These are phyloP conservation scores for Lobophora halterata DNA, from an alignment of 2,888 invertebrate genomes.

Conservation along the genomic window DNA sequence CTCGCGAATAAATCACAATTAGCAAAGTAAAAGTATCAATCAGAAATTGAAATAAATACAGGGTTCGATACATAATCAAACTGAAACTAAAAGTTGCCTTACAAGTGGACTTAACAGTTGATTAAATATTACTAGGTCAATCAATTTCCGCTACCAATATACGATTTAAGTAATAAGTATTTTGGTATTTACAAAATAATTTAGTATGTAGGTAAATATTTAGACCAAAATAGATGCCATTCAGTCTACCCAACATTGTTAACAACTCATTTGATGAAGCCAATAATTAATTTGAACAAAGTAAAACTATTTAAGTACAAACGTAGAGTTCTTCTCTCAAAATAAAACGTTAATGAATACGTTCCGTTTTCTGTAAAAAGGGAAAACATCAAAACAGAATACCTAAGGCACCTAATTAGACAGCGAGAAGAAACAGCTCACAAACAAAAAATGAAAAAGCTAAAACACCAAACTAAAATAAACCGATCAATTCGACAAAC, in stretches of 20 bases:
- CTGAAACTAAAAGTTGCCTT: conserved; percentile 44
- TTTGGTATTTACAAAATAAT: conserved; percentile 1
- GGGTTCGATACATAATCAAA: conserved; percentile 30
- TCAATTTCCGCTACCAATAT: conserved; percentile 54
- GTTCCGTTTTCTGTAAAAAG: conserved; percentile 5
- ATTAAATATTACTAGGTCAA: conserved; percentile 59
- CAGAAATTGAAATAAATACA: conserved; percentile 24
- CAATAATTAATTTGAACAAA: no score
- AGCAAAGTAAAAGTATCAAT: conserved; percentile 22
- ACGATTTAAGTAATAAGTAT: conserved; percentile 23
- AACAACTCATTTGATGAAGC: no score
- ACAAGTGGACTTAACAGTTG: conserved; percentile 37
- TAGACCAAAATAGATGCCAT: no score
- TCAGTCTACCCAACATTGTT: no score
- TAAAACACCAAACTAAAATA: conserved; percentile 23
- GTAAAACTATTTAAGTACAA: no score
- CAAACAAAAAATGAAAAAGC: conserved; percentile 25
- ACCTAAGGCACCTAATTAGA: conserved; percentile 26
- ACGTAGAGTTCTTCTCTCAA: no score
- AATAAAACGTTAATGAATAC: no score
- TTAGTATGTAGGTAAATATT: no score
- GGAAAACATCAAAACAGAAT: conserved; percentile 16
- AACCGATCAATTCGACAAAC: no score
- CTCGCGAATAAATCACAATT: conserved; percentile 24
- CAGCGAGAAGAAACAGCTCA: conserved; percentile 30